A percentile compares a stretch with the other conserved stretches of the same genome.
phyloP scores from a whole-genome alignment of 2,797 vertebrate genomes.

The Enteromius paludinosus region DNA sequence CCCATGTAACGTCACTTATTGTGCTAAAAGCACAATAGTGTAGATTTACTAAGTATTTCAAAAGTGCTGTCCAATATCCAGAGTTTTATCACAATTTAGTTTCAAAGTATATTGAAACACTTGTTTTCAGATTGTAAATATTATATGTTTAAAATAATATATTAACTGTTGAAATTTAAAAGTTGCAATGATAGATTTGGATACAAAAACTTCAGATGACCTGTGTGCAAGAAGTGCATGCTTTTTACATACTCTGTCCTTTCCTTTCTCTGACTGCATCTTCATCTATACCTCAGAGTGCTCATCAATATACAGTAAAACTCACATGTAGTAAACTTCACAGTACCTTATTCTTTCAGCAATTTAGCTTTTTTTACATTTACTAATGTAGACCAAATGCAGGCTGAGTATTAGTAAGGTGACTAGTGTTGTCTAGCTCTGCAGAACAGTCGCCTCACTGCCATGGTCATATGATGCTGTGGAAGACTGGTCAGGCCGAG shows the following conservation, averaged over 20 bases:
- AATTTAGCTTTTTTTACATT: conserved; percentile 38
- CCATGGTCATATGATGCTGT: background rate
- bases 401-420: conserved; percentile 20
- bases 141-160: conserved; percentile 86
- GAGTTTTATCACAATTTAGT: conserved; percentile 89
- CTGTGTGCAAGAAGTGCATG: conserved; percentile 60
- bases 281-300: conserved; percentile 53
- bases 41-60: conserved; percentile 86
- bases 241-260: conserved; percentile 48
- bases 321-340: conserved; percentile 25
- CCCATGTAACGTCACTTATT: conserved; percentile 84
- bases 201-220: conserved; percentile 57
- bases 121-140: conserved; percentile 95
- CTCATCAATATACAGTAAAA: conserved; percentile 44
- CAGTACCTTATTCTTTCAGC: conserved; percentile 38
- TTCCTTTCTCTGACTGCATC: conserved; percentile 49
- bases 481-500: background rate
- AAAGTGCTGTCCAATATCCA: conserved; percentile 86
- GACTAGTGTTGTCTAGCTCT: conserved; percentile 19
- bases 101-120: conserved; percentile 84
- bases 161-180: conserved; percentile 75
- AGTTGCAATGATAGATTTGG: conserved; percentile 68
- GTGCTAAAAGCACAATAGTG: conserved; percentile 79
- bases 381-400: conserved; percentile 31
- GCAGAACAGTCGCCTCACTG: conserved; percentile 25